phyloP scores from a whole-genome alignment of 1,140 invertebrate genomes.

The Chironomus striatipennis region DNA sequence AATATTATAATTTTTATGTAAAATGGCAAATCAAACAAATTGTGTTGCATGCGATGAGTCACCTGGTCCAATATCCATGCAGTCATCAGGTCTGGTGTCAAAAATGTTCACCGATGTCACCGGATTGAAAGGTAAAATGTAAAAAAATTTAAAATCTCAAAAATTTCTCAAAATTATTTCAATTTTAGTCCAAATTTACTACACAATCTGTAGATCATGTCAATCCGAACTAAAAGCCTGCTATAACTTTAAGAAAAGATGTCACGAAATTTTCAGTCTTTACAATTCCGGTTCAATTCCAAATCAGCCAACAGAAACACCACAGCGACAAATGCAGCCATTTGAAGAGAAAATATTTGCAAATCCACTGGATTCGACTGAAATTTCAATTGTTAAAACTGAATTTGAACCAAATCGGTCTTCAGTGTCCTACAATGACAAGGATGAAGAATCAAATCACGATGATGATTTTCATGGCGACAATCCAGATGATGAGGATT shows the following conservation, averaged over 20 bases:
- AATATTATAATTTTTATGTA: not conserved
- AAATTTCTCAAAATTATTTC: not conserved
- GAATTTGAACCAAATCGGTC: not conserved
- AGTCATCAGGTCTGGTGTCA: not conserved
- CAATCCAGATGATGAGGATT: not conserved
- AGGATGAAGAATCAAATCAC: not conserved
- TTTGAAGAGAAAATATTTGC: not conserved
- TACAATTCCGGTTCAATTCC: not conserved
- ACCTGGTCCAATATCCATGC: not conserved
- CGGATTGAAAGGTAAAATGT: not conserved
- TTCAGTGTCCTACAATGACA: not conserved
- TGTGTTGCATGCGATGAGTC: slow-evolving; percentile 11
- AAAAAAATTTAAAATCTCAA: not conserved
- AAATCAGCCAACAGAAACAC: not conserved
- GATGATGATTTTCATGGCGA: not conserved
- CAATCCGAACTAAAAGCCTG: not conserved
- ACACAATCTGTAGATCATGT: not conserved
- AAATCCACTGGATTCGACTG: not conserved
- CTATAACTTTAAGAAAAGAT: not conserved
- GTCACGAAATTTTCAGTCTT: not conserved
- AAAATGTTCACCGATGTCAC: not conserved
- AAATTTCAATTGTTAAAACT: not conserved
- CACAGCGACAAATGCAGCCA: not conserved
- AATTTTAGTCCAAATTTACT: not conserved
- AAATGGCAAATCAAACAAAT: not conserved